phyloP scores from a whole-genome alignment of 2,113 vertebrate genomes.

The Tauraco erythrolophus region DNA sequence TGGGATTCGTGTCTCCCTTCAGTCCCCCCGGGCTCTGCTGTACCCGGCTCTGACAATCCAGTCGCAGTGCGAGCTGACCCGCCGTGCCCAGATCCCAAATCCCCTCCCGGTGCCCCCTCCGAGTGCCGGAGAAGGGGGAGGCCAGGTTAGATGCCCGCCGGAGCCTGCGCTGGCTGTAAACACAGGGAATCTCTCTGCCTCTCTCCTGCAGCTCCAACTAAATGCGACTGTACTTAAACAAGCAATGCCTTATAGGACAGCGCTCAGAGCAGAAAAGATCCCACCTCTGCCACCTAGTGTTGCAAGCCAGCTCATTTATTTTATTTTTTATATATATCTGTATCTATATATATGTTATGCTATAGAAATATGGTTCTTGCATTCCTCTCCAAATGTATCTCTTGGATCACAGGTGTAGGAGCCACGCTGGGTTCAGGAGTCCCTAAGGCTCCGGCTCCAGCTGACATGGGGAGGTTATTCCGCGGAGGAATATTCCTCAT shows the following conservation, averaged over 20 bases:
- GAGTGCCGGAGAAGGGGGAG: slow-evolving; percentile 51
- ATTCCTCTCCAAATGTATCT: background rate
- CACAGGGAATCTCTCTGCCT: slow-evolving; percentile 74
- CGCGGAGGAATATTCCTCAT: background rate
- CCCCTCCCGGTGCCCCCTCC: slow-evolving; percentile 45
- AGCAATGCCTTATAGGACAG: slow-evolving; percentile 84
- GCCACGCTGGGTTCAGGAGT: background rate
- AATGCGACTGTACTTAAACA: slow-evolving; percentile 88
- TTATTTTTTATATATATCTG: slow-evolving; percentile 20
- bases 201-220: slow-evolving; percentile 87
- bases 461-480: background rate
- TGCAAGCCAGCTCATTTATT: slow-evolving; percentile 47
- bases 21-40: slow-evolving; percentile 66
- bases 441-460: background rate
- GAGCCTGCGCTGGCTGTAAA: slow-evolving; percentile 65
- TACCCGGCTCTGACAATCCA: slow-evolving; percentile 65
- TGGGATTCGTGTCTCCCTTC: slow-evolving; percentile 47
- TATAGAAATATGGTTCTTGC: slow-evolving; percentile 38
- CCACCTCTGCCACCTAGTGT: slow-evolving; percentile 84
- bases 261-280: slow-evolving; percentile 74
- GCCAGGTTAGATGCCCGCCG: slow-evolving; percentile 56
- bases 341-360: background rate
- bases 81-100: slow-evolving; percentile 51
- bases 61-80: slow-evolving; percentile 60
- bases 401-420: background rate